Conservation (phyloP, 2,888 invertebrate genomes). For the Leptinotarsa juncta region DNA sequence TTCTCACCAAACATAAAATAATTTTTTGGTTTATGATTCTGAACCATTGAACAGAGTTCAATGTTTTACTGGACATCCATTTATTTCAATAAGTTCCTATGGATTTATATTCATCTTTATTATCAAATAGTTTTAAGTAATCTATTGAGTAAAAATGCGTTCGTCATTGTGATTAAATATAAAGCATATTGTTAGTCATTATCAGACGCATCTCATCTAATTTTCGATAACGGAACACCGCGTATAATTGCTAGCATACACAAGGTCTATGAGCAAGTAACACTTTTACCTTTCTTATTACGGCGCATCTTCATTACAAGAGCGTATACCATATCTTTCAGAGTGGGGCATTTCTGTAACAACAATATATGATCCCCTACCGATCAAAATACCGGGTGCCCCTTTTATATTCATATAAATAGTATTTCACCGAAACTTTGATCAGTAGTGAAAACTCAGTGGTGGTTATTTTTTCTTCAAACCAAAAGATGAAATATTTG, state of each 20-base stretch:
- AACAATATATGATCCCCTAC: slow-evolving; percentile 26
- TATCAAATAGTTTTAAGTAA: no score
- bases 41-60: no score
- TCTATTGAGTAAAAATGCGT: not conserved
- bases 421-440: slow-evolving; percentile 36
- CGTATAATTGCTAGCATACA: slow-evolving; percentile 14
- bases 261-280: slow-evolving; percentile 34
- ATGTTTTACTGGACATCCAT: no score
- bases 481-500: slow-evolving; percentile 52
- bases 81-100: no score
- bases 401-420: slow-evolving; percentile 48
- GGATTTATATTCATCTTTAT: no score
- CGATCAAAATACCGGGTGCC: slow-evolving; percentile 34
- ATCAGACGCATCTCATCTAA: slow-evolving; percentile 2
- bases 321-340: slow-evolving; percentile 20
- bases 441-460: slow-evolving; percentile 45
- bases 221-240: slow-evolving; percentile 8
- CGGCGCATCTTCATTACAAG: slow-evolving; percentile 33
- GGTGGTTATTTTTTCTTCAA: slow-evolving; percentile 40
- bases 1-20: no score
- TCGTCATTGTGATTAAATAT: not conserved
- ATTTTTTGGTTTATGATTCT: no score
- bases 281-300: slow-evolving; percentile 39
- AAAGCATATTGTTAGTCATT: not conserved
- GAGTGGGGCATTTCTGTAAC: slow-evolving; percentile 33